phyloP scores from a whole-genome alignment of 2,888 invertebrate species.

The Parnassius orleans region DNA sequence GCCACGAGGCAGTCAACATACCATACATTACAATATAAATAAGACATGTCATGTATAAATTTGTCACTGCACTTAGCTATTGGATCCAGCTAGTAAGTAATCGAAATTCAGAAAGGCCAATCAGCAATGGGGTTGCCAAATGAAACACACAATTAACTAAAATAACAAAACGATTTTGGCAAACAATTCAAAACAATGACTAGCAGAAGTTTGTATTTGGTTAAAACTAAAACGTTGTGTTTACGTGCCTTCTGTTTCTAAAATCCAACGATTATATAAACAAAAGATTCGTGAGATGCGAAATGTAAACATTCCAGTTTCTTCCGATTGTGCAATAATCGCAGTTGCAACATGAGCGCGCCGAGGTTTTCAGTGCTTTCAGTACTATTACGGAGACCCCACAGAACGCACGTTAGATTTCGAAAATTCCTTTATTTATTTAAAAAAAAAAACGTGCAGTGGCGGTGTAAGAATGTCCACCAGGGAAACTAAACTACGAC shows the following conservation, averaged over 20 bases:
- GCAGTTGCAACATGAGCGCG: not conserved
- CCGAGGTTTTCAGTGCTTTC: slow-evolving; percentile 1
- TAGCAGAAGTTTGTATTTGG: not conserved
- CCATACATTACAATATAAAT: no score
- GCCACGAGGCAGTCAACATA: no score
- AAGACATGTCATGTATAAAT: no score
- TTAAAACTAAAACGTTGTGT: not conserved
- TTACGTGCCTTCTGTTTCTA: not conserved
- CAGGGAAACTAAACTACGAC: no score
- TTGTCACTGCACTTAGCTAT: no score
- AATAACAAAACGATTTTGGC: not conserved
- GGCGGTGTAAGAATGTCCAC: no score
- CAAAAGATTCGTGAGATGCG: not conserved
- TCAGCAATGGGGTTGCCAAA: no score
- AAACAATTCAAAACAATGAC: not conserved
- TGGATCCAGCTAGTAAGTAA: no score
- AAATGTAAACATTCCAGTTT: slow-evolving; percentile 13
- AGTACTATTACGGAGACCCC: slow-evolving; percentile 40
- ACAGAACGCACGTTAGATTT: slow-evolving; percentile 47
- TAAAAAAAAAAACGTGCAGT: no score
- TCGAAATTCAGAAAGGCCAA: no score
- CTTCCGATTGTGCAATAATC: slow-evolving; percentile 26
- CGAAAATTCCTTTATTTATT: no score
- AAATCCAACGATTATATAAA: not conserved
- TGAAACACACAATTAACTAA: not conserved